Conservation (phyloP, 64 coral and sea anemone genomes). For the Actinia tenebrosa region DNA sequence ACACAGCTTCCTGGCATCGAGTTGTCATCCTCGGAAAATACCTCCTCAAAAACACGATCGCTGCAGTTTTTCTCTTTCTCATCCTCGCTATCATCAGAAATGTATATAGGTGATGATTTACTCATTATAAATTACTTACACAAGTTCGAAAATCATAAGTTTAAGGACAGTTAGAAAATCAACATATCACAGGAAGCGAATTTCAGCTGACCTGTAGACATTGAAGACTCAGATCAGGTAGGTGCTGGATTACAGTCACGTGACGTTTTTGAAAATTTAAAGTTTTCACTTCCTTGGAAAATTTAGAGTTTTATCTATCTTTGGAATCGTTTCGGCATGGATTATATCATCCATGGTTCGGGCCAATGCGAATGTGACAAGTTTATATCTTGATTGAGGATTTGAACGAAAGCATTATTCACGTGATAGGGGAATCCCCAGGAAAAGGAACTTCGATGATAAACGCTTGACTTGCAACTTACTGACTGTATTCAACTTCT, state of each 20-base stretch:
- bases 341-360: too few species aligned
- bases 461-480: background rate
- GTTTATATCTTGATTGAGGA: background rate
- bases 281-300: too few species aligned
- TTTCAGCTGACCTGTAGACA: background rate
- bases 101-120: slow-evolving; percentile 3
- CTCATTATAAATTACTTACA: background rate
- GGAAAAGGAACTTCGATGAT: background rate
- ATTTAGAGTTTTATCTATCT: too few species aligned
- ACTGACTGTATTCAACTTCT: background rate
- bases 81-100: background rate
- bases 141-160: background rate
- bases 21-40: background rate
- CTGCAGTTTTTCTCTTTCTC: background rate
- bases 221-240: background rate
- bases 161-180: background rate
- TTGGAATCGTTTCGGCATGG: too few species aligned
- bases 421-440: background rate
- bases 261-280: background rate
- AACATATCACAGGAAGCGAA: background rate
- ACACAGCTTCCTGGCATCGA: background rate
- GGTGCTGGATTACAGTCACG: background rate
- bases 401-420: background rate
- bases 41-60: background rate
- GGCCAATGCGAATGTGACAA: background rate